A percentile compares a stretch with the other conserved stretches of the same genome.
Conservation (phyloP, 2,113 vertebrate genomes). For the Oryzias curvinotus region DNA sequence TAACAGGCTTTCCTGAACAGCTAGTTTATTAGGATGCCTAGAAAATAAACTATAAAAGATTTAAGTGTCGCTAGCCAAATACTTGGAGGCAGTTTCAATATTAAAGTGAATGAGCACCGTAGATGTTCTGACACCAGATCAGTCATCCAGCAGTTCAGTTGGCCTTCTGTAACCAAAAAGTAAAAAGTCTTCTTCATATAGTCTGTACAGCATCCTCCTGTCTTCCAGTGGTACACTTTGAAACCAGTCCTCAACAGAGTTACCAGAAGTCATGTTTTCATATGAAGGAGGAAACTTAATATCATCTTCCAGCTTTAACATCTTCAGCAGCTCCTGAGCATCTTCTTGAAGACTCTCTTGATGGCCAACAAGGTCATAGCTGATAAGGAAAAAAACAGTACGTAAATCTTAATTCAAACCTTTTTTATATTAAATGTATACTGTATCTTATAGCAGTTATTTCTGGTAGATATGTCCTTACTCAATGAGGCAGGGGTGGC, state of each 20-base stretch:
- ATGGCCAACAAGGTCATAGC: conserved; percentile 8
- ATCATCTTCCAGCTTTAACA: background rate
- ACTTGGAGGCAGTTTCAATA: too few relatives aligned
- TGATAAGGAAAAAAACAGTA: background rate
- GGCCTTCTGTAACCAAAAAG: conserved; percentile 49
- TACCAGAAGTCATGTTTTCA: too few relatives aligned
- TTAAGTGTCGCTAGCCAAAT: too few relatives aligned
- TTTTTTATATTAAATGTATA: too few relatives aligned
- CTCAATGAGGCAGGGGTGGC: conserved; percentile 49
- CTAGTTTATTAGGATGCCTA: too few relatives aligned
- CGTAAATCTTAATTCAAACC: too few relatives aligned
- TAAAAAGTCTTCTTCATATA: conserved; percentile 39
- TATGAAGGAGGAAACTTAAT: background rate
- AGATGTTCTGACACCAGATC: background rate
- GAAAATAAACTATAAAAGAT: too few relatives aligned
- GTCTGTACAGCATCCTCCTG: conserved; percentile 36
- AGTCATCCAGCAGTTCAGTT: background rate
- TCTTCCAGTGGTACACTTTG: conserved; percentile 32
- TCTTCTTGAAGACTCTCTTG: conserved; percentile 12
- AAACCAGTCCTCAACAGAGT: conserved; percentile 14
- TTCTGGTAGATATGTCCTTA: too few relatives aligned
- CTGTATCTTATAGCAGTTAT: too few relatives aligned
- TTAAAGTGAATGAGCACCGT: too few relatives aligned
- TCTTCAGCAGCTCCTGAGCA: background rate
- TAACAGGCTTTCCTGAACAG: too few relatives aligned